Evolutionary conservation across 2,888 invertebrate genomes (phyloP).

Genomic region (Phorcus lineatus): DNA sequence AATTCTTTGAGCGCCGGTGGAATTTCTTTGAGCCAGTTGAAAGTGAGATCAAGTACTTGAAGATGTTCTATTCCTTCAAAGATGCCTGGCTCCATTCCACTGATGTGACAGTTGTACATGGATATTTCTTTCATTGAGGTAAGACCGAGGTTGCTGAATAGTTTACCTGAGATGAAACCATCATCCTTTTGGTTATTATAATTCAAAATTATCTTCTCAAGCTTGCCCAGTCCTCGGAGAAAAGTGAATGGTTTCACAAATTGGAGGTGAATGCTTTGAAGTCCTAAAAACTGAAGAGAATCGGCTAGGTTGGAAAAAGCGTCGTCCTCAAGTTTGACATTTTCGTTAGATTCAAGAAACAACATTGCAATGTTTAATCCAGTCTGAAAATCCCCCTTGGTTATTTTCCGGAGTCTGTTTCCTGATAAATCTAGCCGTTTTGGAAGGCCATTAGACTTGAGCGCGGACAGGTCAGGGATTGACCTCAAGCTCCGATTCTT

Average conservation of each 20-base stretch:
- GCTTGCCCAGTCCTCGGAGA: neutral
- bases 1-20: neutral
- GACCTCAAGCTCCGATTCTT: neutral
- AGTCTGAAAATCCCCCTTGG: neutral
- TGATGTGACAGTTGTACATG: constrained; percentile 1
- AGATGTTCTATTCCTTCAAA: neutral
- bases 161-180: neutral
- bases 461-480: neutral
- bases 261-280: neutral
- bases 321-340: neutral
- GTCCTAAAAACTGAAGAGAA: neutral
- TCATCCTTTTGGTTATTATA: constrained; percentile 6
- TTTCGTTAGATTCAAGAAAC: constrained; percentile 2
- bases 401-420: neutral
- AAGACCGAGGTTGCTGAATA: neutral
- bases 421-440: neutral
- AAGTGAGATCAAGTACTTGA: neutral
- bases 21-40: neutral
- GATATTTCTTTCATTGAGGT: neutral
- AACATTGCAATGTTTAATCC: constrained; percentile 2
- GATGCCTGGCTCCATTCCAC: neutral
- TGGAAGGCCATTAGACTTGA: neutral
- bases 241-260: neutral
- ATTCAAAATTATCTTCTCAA: neutral
- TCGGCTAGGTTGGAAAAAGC: neutral